phyloP scores from a whole-genome alignment of 2,797 vertebrate species.

The Carapus acus region DNA sequence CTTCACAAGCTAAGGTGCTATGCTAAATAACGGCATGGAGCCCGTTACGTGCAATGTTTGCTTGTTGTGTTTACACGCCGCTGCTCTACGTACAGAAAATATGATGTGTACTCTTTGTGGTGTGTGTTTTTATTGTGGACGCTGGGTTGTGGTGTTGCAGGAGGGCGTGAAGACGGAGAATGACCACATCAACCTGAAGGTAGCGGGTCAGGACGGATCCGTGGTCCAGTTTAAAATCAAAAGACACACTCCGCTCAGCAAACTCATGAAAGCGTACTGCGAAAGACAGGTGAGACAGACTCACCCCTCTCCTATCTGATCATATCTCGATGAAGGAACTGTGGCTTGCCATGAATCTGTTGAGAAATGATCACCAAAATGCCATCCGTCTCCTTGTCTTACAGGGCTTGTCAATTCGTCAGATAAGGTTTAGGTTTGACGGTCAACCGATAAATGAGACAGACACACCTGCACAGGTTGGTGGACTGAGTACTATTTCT shows the following conservation, averaged over 20 bases:
- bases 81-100: too few species aligned
- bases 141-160: conserved; percentile 55
- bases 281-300: conserved; percentile 78
- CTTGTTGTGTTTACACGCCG: neutral
- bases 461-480: conserved; percentile 90
- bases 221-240: conserved; percentile 92
- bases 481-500: conserved; percentile 19
- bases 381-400: neutral
- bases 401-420: conserved; percentile 86
- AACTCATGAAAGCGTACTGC: conserved; percentile 91
- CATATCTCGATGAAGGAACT: too few species aligned
- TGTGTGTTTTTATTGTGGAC: neutral
- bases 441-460: conserved; percentile 88
- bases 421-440: conserved; percentile 90
- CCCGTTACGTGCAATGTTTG: neutral
- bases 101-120: too few species aligned
- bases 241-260: conserved; percentile 84
- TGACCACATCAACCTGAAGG: conserved; percentile 88
- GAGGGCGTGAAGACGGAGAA: conserved; percentile 90
- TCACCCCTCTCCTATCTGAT: too few species aligned
- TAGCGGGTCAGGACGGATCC: conserved; percentile 85
- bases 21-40: conserved; percentile 43
- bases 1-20: conserved; percentile 38
- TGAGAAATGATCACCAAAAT: too few species aligned
- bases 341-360: too few species aligned